These are phyloP conservation scores for Limnephilus lunatus DNA, from an alignment of 2,888 invertebrate species.

Conservation along the genomic window DNA sequence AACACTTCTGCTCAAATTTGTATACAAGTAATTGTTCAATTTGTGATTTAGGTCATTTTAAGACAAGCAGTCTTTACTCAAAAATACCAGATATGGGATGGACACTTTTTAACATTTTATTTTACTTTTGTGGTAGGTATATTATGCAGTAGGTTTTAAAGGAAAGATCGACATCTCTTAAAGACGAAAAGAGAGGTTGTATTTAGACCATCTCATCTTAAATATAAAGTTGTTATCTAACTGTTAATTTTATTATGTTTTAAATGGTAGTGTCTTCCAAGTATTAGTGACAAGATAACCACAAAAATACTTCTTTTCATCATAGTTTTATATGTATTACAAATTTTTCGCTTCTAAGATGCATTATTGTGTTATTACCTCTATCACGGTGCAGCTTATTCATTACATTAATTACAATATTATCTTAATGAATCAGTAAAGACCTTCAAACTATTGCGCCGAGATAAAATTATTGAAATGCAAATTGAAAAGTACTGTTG, in stretches of 20 bases:
- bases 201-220: neutral
- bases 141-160: neutral
- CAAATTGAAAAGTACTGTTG: neutral
- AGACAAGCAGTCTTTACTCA: no score
- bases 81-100: no score
- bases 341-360: neutral
- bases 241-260: neutral
- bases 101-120: neutral
- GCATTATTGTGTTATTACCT: neutral
- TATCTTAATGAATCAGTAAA: neutral
- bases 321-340: neutral
- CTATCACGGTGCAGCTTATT: neutral
- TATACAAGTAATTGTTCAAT: no score
- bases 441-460: neutral
- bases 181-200: neutral
- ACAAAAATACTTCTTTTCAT: neutral
- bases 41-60: no score
- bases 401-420: neutral
- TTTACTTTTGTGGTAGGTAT: no score
- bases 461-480: neutral
- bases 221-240: neutral
- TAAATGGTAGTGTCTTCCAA: neutral
- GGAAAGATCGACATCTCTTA: neutral
- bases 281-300: neutral
- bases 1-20: no score